Evolutionary conservation across 37 sponge, comb jelly and placozoan genomes (phyloP).

Genomic region (Geodia barretti): DNA sequence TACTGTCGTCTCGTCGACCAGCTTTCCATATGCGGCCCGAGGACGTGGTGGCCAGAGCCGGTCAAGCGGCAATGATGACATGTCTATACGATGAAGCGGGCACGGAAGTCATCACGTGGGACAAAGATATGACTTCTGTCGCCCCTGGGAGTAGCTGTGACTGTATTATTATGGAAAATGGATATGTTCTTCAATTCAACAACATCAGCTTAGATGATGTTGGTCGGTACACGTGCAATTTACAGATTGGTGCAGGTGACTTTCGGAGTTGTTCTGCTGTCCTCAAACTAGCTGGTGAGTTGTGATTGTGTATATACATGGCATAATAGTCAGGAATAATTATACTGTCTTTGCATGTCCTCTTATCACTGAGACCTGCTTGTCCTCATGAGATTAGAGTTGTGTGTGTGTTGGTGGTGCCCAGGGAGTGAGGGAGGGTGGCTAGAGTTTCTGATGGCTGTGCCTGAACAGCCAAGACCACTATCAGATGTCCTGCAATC

Average conservation of each 20-base stretch:
- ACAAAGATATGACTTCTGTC: not conserved
- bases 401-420: conserved; percentile 1
- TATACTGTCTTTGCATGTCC: too few relatives aligned
- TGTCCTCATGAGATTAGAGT: not conserved
- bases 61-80: not conserved
- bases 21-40: not conserved
- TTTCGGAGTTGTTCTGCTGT: not conserved
- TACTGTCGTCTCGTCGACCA: not conserved
- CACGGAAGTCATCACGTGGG: not conserved
- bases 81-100: conserved; percentile 1
- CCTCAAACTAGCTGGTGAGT: not conserved
- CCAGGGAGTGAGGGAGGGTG: not conserved
- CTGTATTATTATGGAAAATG: not conserved
- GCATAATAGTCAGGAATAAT: not conserved
- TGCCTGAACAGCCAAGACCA: not conserved
- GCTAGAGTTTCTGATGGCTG: not conserved
- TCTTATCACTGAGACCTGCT: too few relatives aligned
- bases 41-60: not conserved
- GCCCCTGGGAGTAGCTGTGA: not conserved
- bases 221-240: not conserved
- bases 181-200: not conserved
- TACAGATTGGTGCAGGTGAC: not conserved
- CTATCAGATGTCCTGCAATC: not conserved
- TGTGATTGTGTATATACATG: not conserved
- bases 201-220: not conserved